Evolutionary conservation across 2,797 vertebrate species (phyloP).

Genomic region (Sarcophilus harrisii): DNA sequence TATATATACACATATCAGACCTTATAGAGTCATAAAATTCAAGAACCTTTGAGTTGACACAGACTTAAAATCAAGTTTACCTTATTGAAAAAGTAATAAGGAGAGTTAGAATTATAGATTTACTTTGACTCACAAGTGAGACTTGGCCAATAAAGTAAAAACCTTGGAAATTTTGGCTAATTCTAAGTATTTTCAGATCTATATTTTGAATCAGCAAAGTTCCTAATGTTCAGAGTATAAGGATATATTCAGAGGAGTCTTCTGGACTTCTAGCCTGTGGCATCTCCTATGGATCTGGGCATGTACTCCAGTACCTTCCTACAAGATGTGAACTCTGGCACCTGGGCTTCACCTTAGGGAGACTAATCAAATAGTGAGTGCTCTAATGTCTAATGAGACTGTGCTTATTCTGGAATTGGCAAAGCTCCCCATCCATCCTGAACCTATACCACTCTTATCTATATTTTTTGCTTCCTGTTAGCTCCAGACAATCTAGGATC

Average conservation of each 20-base stretch:
- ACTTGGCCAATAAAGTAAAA: neutral
- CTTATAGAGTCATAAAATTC: neutral
- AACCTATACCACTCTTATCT: neutral
- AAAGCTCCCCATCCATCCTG: neutral
- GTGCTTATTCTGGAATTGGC: neutral
- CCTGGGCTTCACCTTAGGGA: neutral
- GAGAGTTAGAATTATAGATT: neutral
- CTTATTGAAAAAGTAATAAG: neutral
- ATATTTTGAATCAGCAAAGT: neutral
- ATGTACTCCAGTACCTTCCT: neutral
- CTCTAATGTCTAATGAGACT: neutral
- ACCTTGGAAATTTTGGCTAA: neutral
- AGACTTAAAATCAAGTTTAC: neutral
- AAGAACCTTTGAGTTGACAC: neutral
- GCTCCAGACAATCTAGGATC: neutral
- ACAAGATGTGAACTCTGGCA: neutral
- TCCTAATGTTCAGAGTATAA: neutral
- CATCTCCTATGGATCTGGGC: neutral
- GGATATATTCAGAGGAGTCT: neutral
- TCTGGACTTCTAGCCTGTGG: neutral
- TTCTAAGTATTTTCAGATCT: neutral
- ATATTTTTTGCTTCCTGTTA: neutral
- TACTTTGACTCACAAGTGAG: neutral
- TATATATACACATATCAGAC: neutral
- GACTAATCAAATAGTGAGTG: neutral